Base-by-base conservation (phyloP, 2,113 vertebrate species). In the Prinia subflava region DNA sequence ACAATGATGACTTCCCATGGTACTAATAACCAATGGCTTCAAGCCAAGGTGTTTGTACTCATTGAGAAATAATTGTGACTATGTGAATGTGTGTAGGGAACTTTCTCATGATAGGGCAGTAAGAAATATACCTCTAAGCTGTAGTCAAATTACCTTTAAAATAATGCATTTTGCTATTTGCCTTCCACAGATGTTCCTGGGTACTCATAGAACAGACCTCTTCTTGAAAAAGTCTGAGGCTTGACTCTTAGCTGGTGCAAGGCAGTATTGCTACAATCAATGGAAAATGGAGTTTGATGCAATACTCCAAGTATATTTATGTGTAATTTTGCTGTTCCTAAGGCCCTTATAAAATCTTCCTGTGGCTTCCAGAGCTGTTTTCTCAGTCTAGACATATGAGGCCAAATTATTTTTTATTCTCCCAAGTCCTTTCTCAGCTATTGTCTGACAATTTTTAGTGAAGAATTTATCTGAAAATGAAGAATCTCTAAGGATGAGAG, bases 21-120 rank as follows among this genome's bases (percentile, higher is more conserved):
- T 44, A 81, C 79, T 96, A 92, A 88, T 96, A 96, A 88, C 30
- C n/a, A 79, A 68, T 83, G 95, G 96, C 97, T 95, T 69, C 41
- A 75, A 82, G 95, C 95, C 95, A 97, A 94, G 78, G 63, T 39
- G 41, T 75, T 85, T 83, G 89, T 25, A 35, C 10, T 30, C 86
- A 41, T 23, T 88, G 68, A 89, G 94, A 84, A 84, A 52, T 64
- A 69, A 57, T 68, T 75, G 33, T 69, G 60, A 68, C 56, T 91
- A 39, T 73, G 86, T 70, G 23, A 35, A 50, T 39, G 37, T n/a
- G 30, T 55, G 81, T 42, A 65, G 62, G 47, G 39, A 75, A 87
- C 20, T 82, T 89, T 50, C 37, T 87, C 23, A 21, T 76, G 44
- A n/a, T 10, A 69, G 16, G 25, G 50, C 78, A 71, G 46, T 71